Percentiles rank a stretch among this genome's conserved stretches.
Evolutionary conservation across 2,888 invertebrate species (phyloP).

Genomic region (Pammene aurita): DNA sequence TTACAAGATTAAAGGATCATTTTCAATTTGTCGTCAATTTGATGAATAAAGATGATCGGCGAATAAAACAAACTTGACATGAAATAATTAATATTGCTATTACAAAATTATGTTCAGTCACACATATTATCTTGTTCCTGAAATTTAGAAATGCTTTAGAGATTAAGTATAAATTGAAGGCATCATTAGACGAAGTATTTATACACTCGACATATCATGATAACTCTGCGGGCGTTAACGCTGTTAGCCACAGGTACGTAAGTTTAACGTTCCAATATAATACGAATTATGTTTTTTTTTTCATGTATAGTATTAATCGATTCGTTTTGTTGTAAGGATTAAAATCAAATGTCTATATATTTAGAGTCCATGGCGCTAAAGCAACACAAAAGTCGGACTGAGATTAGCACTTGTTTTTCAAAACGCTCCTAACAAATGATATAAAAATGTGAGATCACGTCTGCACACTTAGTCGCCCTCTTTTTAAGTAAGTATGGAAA

Average conservation of each 20-base stretch:
- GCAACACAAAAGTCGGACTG: too few species aligned
- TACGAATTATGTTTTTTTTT: not conserved
- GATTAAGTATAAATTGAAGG: conserved; percentile 3
- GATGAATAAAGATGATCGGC: not conserved
- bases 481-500: too few species aligned
- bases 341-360: too few species aligned
- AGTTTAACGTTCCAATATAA: not conserved
- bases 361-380: too few species aligned
- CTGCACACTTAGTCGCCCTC: too few species aligned
- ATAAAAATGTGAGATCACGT: too few species aligned
- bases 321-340: too few species aligned
- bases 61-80: not conserved
- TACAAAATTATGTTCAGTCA: conserved; percentile 1
- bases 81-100: not conserved
- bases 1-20: not conserved
- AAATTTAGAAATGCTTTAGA: not conserved
- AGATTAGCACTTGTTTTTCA: too few species aligned
- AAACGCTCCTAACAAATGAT: too few species aligned
- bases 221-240: not conserved
- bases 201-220: not conserved
- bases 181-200: not conserved
- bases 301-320: not conserved
- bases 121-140: not conserved
- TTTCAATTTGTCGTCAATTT: conserved; percentile 1
- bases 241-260: not conserved